Evolutionary conservation across 2,888 invertebrate species (phyloP).

Genomic region (Prosopocoilus inquinatus): DNA sequence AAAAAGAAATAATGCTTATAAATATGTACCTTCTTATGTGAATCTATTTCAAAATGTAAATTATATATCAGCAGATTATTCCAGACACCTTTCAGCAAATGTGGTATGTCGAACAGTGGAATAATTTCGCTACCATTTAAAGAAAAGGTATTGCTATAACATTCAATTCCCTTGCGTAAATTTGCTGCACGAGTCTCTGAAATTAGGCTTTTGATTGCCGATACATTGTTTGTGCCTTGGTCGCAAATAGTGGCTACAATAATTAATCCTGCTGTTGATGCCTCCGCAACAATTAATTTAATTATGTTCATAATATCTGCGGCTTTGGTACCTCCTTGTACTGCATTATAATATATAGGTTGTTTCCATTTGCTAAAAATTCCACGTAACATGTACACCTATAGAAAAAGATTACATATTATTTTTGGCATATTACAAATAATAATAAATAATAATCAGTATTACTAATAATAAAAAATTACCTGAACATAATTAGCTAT

Average conservation of each 20-base stretch:
- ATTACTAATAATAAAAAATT: background rate
- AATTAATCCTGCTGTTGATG: slow-evolving; percentile 1
- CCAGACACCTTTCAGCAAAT: slow-evolving; percentile 19
- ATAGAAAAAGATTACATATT: background rate
- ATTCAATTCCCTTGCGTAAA: slow-evolving; percentile 1
- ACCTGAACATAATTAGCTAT: slow-evolving; percentile 22
- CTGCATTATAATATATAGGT: slow-evolving; percentile 19
- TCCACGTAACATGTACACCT: slow-evolving; percentile 21
- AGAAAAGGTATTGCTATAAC: no score
- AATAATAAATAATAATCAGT: background rate
- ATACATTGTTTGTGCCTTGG: slow-evolving; percentile 13
- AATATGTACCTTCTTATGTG: no score
- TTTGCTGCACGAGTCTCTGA: background rate
- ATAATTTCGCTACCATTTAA: slow-evolving; percentile 6
- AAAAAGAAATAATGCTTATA: no score
- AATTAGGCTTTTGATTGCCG: slow-evolving; percentile 16
- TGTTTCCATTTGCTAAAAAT: slow-evolving; percentile 21
- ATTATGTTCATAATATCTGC: slow-evolving; percentile 6
- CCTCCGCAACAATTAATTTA: slow-evolving; percentile 4
- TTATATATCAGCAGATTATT: slow-evolving; percentile 14
- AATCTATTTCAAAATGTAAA: slow-evolving; percentile 8
- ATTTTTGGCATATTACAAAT: background rate
- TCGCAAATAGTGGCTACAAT: slow-evolving; percentile 20
- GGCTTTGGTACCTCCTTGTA: slow-evolving; percentile 9
- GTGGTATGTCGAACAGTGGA: slow-evolving; percentile 20